These are phyloP conservation scores for Pterophyllum scalare DNA, from an alignment of 2,113 vertebrate species.

Conservation along the genomic window DNA sequence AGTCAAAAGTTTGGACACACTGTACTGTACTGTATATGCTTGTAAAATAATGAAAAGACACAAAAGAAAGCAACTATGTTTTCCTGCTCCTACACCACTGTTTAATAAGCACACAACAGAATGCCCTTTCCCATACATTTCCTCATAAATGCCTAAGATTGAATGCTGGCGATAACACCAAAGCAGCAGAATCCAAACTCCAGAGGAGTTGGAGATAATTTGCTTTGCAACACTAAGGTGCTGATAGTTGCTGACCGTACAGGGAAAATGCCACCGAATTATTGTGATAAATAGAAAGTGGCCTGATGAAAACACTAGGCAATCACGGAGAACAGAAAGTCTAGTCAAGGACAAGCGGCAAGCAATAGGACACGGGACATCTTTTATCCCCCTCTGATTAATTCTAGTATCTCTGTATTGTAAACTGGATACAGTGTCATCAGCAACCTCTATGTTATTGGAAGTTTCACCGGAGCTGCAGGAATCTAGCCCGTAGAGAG, in stretches of 20 bases:
- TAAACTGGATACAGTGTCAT: constrained; percentile 59
- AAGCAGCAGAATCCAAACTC: constrained; percentile 40
- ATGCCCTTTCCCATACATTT: constrained; percentile 2
- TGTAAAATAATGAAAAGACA: neutral
- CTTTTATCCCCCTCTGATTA: constrained; percentile 73
- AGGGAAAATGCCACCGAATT: constrained; percentile 57
- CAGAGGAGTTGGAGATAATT: constrained; percentile 38
- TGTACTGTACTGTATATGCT: neutral
- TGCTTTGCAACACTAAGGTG: constrained; percentile 37
- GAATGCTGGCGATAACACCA: constrained; percentile 28
- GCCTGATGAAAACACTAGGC: constrained; percentile 63
- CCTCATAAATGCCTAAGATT: constrained; percentile 5
- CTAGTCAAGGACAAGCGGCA: constrained; percentile 63
- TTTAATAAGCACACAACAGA: constrained; percentile 7
- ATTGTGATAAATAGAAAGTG: constrained; percentile 59
- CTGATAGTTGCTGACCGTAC: constrained; percentile 55
- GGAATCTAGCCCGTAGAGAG: constrained; percentile 33
- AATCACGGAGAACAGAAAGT: constrained; percentile 61
- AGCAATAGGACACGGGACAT: constrained; percentile 62
- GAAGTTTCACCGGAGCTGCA: constrained; percentile 54
- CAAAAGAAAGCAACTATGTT: neutral
- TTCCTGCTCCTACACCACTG: neutral
- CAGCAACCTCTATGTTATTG: constrained; percentile 68
- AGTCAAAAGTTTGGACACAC: too few relatives aligned
- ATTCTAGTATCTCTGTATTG: constrained; percentile 58